These are phyloP conservation scores for Perithous albicinctus DNA, from an alignment of 2,888 invertebrate species.

Conservation along the genomic window DNA sequence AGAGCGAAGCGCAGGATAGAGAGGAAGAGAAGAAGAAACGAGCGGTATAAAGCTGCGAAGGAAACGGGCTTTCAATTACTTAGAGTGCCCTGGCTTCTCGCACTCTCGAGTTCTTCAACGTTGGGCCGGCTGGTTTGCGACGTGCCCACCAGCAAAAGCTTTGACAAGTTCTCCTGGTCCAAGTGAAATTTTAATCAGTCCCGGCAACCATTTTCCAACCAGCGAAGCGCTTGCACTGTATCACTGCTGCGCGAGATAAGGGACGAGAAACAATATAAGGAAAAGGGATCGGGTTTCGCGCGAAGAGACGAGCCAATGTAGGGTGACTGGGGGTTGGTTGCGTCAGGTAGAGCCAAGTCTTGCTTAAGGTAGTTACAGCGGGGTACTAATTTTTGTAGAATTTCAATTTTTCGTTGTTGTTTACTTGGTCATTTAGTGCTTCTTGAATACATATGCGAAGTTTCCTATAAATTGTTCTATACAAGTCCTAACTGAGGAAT, in stretches of 20 bases:
- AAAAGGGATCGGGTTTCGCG: constrained; percentile 51
- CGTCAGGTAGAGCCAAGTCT: no score
- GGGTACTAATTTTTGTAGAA: no score
- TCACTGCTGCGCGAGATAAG: constrained; percentile 45
- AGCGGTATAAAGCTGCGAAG: constrained; percentile 57
- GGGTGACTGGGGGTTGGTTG: no score
- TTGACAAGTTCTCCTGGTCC: constrained; percentile 66
- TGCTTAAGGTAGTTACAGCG: no score
- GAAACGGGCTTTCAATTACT: constrained; percentile 75
- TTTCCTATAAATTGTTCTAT: no score
- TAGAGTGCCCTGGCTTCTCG: constrained; percentile 69
- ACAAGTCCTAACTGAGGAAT: no score
- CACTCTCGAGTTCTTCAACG: constrained; percentile 35
- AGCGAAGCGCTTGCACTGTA: constrained; percentile 21
- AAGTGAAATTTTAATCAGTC: constrained; percentile 70
- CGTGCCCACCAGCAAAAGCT: constrained; percentile 40
- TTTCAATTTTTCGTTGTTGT: no score
- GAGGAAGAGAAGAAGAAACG: constrained; percentile 43
- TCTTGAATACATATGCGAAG: no score
- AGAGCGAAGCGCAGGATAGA: constrained; percentile 16
- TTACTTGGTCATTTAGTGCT: no score
- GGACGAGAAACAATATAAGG: constrained; percentile 56
- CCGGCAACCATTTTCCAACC: constrained; percentile 64
- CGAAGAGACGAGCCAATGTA: constrained; percentile 6
- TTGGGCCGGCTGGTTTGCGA: constrained; percentile 30